Evolutionary conservation across 1,140 invertebrate genomes (phyloP), one percentile per base, ranked within the genome.

Genomic region (Lordiphosa collinella): DNA sequence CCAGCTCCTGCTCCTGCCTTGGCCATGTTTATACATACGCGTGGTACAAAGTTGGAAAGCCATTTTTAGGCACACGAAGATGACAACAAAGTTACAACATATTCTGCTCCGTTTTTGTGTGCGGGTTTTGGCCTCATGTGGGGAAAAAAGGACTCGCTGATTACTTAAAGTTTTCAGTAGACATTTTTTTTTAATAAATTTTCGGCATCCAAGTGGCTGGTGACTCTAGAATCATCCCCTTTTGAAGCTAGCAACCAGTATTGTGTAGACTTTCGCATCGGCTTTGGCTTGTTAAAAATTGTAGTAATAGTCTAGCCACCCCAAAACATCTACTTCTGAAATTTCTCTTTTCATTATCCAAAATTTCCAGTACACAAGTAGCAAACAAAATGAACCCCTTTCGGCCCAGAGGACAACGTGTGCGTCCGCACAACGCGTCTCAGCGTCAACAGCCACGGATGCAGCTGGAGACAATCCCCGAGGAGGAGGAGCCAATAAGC

Each of bases 1-100:
- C 49, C 61, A 31, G 13, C 22, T 31, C 50, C 14, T 34, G 34
- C 25, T 13, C 0, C 32, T 59, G n/a, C n/a, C n/a, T 66, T 74
- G 74, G 69, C 64, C 69, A 79, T 74, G 74, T 80, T 80, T 79
- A 79, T 74, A 18, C 16, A 22, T 79, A 72, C 64, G 13, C 66
- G 12, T 61, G 69, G 12, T 44, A 34, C 35, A 38, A 25, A 25
- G 22, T 25, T 25, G 22, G 22, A 12, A 53, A 49, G 54, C 38
- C 57, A 66, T 70, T 79, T 82, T 79, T 82, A 80, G 75, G 65
- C 75, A 69, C 66, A 70, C 36, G n/a, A 51, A 38, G 35, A 51
- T 31, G 49, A 37, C 34, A 11, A 51, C 36, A 38, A 51, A 38
- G 49, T 38, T 51, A 10, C 34, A 13, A 38, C 22, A 25, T 25